Conservation (phyloP, 2,113 vertebrate genomes). For the Xenus cinereus region DNA sequence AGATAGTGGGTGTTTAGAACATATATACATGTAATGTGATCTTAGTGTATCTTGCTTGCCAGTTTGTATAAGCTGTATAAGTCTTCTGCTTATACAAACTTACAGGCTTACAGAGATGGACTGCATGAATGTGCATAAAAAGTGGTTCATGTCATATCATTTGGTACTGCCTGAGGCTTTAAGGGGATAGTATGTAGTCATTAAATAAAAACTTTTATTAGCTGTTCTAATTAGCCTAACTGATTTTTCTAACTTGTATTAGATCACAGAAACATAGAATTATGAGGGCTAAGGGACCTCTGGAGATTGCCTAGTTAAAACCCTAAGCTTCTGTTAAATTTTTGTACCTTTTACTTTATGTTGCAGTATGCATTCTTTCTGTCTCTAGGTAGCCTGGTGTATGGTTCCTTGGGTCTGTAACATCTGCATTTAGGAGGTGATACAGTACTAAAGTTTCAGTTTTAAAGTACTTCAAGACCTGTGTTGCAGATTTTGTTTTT, state of each 20-base stretch:
- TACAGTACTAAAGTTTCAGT: neutral
- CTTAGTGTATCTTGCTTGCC: neutral
- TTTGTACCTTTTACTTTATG: neutral
- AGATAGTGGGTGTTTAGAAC: neutral
- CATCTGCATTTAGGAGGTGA: neutral
- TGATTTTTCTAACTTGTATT: neutral
- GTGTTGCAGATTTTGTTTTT: neutral
- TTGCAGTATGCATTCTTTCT: neutral
- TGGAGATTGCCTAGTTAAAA: neutral
- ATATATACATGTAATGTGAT: neutral
- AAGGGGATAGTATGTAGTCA: neutral
- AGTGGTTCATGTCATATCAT: neutral
- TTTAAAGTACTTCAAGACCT: neutral
- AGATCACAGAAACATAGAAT: neutral
- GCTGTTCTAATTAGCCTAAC: neutral
- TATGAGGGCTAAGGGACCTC: neutral
- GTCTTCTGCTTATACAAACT: neutral
- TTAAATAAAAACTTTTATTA: neutral
- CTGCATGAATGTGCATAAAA: neutral
- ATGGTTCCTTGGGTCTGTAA: neutral
- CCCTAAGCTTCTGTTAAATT: neutral
- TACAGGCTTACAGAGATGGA: neutral
- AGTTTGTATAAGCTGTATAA: neutral
- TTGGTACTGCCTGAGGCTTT: neutral
- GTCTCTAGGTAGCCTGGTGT: neutral